Conservation (phyloP, 1,140 invertebrate species). For the Sitophilus oryzae region DNA sequence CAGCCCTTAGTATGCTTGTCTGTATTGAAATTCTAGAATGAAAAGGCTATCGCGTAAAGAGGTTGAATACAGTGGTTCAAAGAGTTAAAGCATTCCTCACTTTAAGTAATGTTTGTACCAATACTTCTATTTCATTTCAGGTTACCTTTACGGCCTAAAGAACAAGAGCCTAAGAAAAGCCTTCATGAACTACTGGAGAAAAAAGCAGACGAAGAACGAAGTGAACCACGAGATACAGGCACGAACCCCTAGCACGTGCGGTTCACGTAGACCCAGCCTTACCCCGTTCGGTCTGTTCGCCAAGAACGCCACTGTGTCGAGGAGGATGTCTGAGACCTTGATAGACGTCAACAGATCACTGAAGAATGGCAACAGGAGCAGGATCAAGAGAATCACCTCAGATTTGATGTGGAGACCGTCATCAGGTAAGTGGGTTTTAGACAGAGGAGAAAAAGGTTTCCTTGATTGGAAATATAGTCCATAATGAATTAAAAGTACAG, state of each 20-base stretch:
- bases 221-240: constrained; percentile 73
- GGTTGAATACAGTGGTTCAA: no score
- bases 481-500: no score
- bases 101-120: no score
- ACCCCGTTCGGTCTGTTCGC: constrained; percentile 58
- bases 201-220: constrained; percentile 71
- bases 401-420: constrained; percentile 43
- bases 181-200: constrained; percentile 72
- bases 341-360: constrained; percentile 46
- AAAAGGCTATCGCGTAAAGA: no score
- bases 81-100: no score
- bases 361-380: constrained; percentile 38
- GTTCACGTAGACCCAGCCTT: constrained; percentile 64
- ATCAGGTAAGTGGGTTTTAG: constrained; percentile 30
- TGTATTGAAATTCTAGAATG: no score
- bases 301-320: constrained; percentile 51
- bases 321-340: constrained; percentile 60
- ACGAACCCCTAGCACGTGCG: constrained; percentile 67
- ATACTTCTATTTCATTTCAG: constrained; percentile 55
- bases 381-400: constrained; percentile 46
- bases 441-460: no score
- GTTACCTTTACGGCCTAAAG: constrained; percentile 70
- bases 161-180: constrained; percentile 63
- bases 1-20: no score
- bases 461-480: no score